A percentile compares a stretch with the other conserved stretches of the same genome.
These are phyloP conservation scores for Salvelinus namaycush DNA, from an alignment of 2,113 vertebrate species.

Conservation along the genomic window DNA sequence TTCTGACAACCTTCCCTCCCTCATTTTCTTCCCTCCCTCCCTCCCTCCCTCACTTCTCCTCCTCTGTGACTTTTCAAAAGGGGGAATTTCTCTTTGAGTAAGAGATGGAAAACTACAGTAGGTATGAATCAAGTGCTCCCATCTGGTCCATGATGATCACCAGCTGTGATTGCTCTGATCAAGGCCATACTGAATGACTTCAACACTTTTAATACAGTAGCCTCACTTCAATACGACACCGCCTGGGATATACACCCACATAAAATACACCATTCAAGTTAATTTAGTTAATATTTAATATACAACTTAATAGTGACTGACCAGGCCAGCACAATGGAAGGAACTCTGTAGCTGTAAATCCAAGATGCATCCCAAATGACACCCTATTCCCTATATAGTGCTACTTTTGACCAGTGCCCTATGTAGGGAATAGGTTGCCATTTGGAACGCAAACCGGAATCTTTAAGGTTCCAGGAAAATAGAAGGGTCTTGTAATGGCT, in stretches of 20 bases:
- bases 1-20: slow-evolving; percentile 53
- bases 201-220: slow-evolving; percentile 71
- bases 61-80: too few relatives aligned
- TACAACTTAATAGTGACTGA: slow-evolving; percentile 42
- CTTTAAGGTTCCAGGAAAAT: slow-evolving; percentile 56
- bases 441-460: neutral
- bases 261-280: slow-evolving; percentile 55
- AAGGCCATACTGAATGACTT: slow-evolving; percentile 57
- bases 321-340: slow-evolving; percentile 42
- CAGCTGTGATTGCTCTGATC: slow-evolving; percentile 41
- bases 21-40: slow-evolving; percentile 2
- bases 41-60: too few relatives aligned
- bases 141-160: too few relatives aligned
- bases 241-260: slow-evolving; percentile 27
- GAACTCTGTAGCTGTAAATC: slow-evolving; percentile 37
- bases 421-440: too few relatives aligned
- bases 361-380: neutral
- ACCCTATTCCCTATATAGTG: too few relatives aligned
- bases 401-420: too few relatives aligned
- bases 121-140: too few relatives aligned
- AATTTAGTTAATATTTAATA: slow-evolving; percentile 69
- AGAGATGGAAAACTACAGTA: too few relatives aligned
- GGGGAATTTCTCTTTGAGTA: too few relatives aligned
- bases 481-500: slow-evolving; percentile 46
- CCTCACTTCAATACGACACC: slow-evolving; percentile 23